phyloP scores from a whole-genome alignment of 2,797 vertebrate genomes.

The Amblyraja radiata region DNA sequence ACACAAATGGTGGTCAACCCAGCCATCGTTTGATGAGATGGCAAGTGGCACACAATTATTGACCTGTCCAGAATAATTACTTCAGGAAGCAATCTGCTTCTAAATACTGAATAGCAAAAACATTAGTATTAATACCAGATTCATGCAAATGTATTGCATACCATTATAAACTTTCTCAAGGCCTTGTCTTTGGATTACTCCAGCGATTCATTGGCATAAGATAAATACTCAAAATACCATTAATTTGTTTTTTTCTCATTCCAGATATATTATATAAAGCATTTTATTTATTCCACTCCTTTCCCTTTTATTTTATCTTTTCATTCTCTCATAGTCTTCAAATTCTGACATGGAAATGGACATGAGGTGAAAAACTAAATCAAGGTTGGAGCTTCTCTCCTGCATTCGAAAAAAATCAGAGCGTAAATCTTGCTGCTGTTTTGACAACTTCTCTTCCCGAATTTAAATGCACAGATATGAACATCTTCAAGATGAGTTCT shows the following conservation, averaged over 20 bases:
- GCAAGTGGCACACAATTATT: conserved; percentile 42
- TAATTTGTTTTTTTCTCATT: not conserved
- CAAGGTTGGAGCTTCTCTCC: not conserved
- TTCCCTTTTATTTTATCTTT: not conserved
- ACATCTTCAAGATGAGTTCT: not conserved
- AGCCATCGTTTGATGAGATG: conserved; percentile 43
- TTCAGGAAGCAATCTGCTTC: conserved; percentile 38
- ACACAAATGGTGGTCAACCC: conserved; percentile 42
- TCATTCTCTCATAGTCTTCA: not conserved
- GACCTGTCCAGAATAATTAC: conserved; percentile 42
- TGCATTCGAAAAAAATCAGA: not conserved
- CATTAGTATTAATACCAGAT: not conserved
- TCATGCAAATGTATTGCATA: not conserved
- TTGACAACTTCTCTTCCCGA: not conserved
- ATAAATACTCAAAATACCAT: not conserved
- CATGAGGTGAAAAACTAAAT: not conserved
- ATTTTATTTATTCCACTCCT: not conserved
- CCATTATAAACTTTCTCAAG: not conserved
- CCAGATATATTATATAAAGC: not conserved
- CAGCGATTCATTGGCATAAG: no score
- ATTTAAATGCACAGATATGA: not conserved
- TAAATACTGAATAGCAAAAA: conserved; percentile 3
- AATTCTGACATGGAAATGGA: not conserved
- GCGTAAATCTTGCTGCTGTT: not conserved
- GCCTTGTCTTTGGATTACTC: not conserved